phyloP scores from a whole-genome alignment of 2,113 vertebrate species.

The Rhinogobius similis region DNA sequence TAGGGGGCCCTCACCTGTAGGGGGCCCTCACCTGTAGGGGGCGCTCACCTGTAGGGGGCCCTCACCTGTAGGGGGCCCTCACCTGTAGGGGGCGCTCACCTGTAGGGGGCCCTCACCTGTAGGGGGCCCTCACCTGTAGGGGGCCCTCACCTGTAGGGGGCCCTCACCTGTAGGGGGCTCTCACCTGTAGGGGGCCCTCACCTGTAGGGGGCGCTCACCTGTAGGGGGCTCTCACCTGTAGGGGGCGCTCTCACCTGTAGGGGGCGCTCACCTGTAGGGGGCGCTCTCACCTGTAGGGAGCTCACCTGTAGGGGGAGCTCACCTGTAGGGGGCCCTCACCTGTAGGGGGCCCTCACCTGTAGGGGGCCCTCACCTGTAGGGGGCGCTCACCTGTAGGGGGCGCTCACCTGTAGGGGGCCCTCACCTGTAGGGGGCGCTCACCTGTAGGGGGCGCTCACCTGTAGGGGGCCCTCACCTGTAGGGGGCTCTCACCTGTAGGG shows the following conservation, averaged over 20 bases:
- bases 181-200: no score
- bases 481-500: slow-evolving; percentile 49
- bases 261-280: no score
- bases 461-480: slow-evolving; percentile 79
- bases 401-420: slow-evolving; percentile 86
- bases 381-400: not conserved
- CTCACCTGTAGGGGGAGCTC: not conserved
- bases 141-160: not conserved
- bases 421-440: no score
- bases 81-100: slow-evolving; percentile 63
- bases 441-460: not conserved
- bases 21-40: no score
- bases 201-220: not conserved
- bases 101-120: slow-evolving; percentile 78
- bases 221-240: slow-evolving; percentile 79
- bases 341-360: no score
- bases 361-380: no score
- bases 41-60: no score
- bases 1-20: slow-evolving; percentile 79
- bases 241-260: slow-evolving; percentile 53
- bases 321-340: slow-evolving; percentile 95
- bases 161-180: slow-evolving; percentile 86
- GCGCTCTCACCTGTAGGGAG: no score
- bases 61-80: not conserved
- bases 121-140: no score